A percentile compares a stretch with the other conserved stretches of the same genome.
Evolutionary conservation across 2,888 invertebrate species (phyloP).

Genomic region (Drosophila basisetae): DNA sequence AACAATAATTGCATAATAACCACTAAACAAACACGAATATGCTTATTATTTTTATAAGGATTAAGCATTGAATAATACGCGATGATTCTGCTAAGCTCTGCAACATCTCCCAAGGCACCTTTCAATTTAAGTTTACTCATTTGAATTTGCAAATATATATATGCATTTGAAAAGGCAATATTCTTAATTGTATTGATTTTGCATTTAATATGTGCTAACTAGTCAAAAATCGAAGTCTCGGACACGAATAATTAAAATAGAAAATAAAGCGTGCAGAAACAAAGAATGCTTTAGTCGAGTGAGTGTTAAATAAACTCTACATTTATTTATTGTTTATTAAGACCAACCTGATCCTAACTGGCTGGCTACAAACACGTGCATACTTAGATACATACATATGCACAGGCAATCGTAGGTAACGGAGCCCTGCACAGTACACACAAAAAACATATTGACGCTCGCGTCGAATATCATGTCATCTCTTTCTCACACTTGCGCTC

Average conservation of each 20-base stretch:
- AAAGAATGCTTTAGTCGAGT: background rate
- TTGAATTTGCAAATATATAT: background rate
- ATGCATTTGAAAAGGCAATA: background rate
- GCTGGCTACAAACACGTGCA: too few relatives aligned
- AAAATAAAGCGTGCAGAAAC: background rate
- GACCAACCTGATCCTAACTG: too few relatives aligned
- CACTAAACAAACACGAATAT: conserved; percentile 28
- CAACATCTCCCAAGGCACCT: background rate
- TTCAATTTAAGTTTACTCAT: background rate
- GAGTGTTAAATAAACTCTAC: background rate
- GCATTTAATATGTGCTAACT: background rate
- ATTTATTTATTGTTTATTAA: too few relatives aligned
- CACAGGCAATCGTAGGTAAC: too few relatives aligned
- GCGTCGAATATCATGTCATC: too few relatives aligned
- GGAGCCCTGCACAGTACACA: too few relatives aligned
- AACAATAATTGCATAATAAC: conserved; percentile 28
- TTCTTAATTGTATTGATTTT: background rate
- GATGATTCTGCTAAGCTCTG: background rate
- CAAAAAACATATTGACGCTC: too few relatives aligned
- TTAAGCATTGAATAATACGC: background rate
- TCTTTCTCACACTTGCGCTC: too few relatives aligned
- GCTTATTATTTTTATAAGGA: conserved; percentile 33
- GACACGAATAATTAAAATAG: background rate
- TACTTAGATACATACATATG: too few relatives aligned
- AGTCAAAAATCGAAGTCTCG: background rate